These are phyloP conservation scores for Pelagia noctiluca DNA, from an alignment of 30 jellyfish, hydroid and myxozoan species.

Conservation along the genomic window DNA sequence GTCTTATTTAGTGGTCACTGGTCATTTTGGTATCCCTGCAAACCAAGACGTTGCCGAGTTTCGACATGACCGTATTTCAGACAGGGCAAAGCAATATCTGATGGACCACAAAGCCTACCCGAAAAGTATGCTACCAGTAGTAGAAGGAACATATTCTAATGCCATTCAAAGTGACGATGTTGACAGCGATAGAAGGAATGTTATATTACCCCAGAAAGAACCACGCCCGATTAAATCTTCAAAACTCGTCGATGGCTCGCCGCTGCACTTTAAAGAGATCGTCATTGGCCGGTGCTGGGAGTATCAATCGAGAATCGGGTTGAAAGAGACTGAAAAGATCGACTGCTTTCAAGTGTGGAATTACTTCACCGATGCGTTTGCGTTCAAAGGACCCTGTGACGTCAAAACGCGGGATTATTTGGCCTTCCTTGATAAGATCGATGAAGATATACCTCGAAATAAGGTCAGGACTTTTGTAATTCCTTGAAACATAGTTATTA, in stretches of 20 bases:
- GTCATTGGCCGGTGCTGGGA: constrained; percentile 96
- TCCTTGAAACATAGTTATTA: not conserved
- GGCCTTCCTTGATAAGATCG: constrained; percentile 73
- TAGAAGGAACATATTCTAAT: too few species aligned
- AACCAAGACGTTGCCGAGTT: too few species aligned
- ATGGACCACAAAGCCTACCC: too few species aligned
- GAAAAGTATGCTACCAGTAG: too few species aligned
- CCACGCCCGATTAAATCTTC: constrained; percentile 54
- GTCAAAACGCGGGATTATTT: constrained; percentile 70
- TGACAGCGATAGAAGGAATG: too few species aligned
- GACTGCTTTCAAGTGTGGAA: constrained; percentile 87
- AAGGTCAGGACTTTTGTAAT: constrained; percentile 52
- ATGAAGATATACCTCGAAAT: constrained; percentile 85
- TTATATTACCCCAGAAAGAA: constrained; percentile 4
- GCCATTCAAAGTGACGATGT: too few species aligned
- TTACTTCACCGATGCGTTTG: constrained; percentile 75
- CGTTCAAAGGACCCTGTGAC: constrained; percentile 93
- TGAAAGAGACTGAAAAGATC: constrained; percentile 64
- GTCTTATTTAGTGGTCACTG: too few species aligned
- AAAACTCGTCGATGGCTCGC: constrained; percentile 74
- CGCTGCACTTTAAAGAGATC: constrained; percentile 79
- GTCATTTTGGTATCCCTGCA: too few species aligned
- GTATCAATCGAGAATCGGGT: constrained; percentile 73
- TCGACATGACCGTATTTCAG: too few species aligned
- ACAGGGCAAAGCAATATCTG: too few species aligned